Base-by-base conservation (phyloP, 92 coral and sea anemone species). In the Micromussa lordhowensis region DNA sequence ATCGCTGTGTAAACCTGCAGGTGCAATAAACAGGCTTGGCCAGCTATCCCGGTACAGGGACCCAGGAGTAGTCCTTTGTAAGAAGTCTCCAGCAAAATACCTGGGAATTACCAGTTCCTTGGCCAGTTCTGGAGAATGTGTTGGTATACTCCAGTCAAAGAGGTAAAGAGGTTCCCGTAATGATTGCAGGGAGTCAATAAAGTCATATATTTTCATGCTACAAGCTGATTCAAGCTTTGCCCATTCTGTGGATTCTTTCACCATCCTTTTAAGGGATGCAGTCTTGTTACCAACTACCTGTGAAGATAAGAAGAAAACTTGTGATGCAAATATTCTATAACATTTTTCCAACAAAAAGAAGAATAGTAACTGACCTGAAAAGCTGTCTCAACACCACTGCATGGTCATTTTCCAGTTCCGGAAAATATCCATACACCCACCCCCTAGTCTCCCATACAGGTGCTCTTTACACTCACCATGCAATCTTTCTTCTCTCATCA, bases 111-210 rank as follows among this genome's bases (percentile, higher is more conserved):
- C 79, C 24, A 93, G 85, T 32, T 91, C 92, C 70, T 81, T 88
- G 19, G 90, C 92, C 10, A 93, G 85, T 18, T 93, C 94, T 70
- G 94, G 94, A 22, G 90, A 94, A 77, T 87, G 66, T 11, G 90
- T 81, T 68, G 96, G 91, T 81, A 93, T 63, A 57, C 94, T 88
- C 96, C 96, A 93, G 78, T 91, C 96, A 83, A 88, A 91, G 61
- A 85, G 81, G 68, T 89, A 91, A 12, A 86, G 53, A 35, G 94
- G 85, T 68, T 91, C 94, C 21, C 68, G 57, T 53, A 73, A 59
- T 59, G 84, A 83, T 13, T 89, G 88, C 59, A 93, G 77, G 12
- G 92, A 88, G 85, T 85, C 81, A 29, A 93, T 91, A 58, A 91
- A 91, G 31, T 40, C 86, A 19, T 75, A 88, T 57, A 93, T 72